These are phyloP conservation scores for Sebastiscus tertius DNA, from an alignment of 2,797 vertebrate genomes.

Conservation along the genomic window DNA sequence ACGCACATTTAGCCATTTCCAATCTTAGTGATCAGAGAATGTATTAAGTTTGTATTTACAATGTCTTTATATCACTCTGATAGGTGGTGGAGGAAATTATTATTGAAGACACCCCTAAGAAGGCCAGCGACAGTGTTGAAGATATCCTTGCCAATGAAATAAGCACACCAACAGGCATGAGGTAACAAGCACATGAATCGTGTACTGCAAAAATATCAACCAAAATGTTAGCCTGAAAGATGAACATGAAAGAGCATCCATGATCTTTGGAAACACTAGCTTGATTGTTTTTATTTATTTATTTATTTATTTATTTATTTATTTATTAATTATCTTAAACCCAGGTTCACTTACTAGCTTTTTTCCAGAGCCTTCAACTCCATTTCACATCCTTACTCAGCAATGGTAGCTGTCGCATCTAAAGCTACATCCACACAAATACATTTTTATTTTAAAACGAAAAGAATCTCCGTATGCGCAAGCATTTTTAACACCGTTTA, in stretches of 20 bases:
- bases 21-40: rapidly evolving
- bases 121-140: constrained; percentile 88
- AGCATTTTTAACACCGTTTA: too few species aligned
- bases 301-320: neutral
- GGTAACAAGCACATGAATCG: constrained; percentile 74
- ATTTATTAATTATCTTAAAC: neutral
- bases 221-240: neutral
- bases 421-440: neutral
- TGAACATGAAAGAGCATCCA: neutral
- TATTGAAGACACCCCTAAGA: constrained; percentile 79
- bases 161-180: constrained; percentile 93
- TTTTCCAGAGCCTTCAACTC: neutral
- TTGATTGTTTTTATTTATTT: neutral
- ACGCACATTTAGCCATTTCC: neutral
- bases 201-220: neutral
- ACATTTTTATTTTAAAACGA: too few species aligned
- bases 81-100: constrained; percentile 86
- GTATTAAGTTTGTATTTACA: neutral
- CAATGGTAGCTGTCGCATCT: neutral
- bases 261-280: neutral
- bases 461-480: too few species aligned
- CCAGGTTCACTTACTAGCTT: neutral
- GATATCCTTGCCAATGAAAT: constrained; percentile 94
- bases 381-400: neutral
- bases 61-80: neutral